Evolutionary conservation across 2,888 invertebrate species (phyloP), one percentile per base, ranked within the genome.

Genomic region (Gastracanthus pulcherrimus): DNA sequence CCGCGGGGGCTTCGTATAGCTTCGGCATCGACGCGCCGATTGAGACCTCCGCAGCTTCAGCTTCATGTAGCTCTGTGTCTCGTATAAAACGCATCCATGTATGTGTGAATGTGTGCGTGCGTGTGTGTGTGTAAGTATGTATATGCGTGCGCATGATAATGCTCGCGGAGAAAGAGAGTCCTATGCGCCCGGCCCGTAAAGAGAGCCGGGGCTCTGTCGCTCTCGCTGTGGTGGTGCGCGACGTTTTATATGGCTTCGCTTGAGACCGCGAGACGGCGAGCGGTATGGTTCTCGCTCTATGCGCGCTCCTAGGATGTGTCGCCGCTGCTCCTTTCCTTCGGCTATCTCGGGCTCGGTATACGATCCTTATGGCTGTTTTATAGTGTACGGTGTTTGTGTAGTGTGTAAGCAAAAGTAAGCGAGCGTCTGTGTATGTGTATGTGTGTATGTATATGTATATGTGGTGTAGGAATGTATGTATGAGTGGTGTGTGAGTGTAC

Each of bases 11-110:
- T n/a, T n/a, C n/a, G n/a, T n/a, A n/a, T n/a, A n/a, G n/a, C n/a
- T n/a, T n/a, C n/a, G n/a, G n/a, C n/a, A n/a, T n/a, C n/a, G n/a
- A 29, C 45, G 86, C 84, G 64, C 84, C 19, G 86, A 90, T 89
- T 89, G 89, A 89, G 89, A 89, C 88, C 89, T 89, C 87, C 86
- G 88, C 26, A n/a, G n/a, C n/a, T n/a, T n/a, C n/a, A n/a, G n/a
- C n/a, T n/a, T n/a, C n/a, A n/a, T n/a, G n/a, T n/a, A n/a, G n/a
- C n/a, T 55, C 23, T 55, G 9, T 41, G 41, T 2, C 55, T 19
- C 55, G 26, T 55, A 55, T 55, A 55, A 55, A 55, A n/a, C 62
- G 67, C 31, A n/a, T 45, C 29, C 36, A 31, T 29, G 67, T 36
- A 48, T 38, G 55, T 41, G 60, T 36, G 60, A 9, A 41, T 41